Evolutionary conservation across 1,140 invertebrate genomes (phyloP).

Genomic region (Pachyrhynchus sulphureomaculatus): DNA sequence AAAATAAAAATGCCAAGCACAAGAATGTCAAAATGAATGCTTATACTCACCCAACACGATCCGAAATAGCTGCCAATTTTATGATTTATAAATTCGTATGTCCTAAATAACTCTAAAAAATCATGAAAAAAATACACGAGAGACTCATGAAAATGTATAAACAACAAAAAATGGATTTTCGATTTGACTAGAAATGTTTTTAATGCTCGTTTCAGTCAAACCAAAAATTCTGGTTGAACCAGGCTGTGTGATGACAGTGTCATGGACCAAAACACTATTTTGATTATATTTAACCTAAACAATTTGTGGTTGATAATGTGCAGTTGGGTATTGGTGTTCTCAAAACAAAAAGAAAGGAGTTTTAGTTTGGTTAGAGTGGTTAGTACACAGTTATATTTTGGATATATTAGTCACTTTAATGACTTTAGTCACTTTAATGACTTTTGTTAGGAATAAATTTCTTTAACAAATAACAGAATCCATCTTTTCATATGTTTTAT

Average conservation of each 20-base stretch:
- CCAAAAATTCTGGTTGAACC: constrained; percentile 20
- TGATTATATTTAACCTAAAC: not conserved
- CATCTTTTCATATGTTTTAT: too few relatives aligned
- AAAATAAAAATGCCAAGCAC: constrained; percentile 5
- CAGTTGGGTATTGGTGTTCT: constrained; percentile 4
- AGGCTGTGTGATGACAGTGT: constrained; percentile 23
- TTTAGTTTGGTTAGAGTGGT: not conserved
- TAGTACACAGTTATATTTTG: not conserved
- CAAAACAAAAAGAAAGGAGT: constrained; percentile 5
- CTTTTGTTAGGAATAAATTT: too few relatives aligned
- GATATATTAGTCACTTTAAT: not conserved
- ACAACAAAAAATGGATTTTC: not conserved
- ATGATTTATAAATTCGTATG: not conserved
- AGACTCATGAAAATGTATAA: not conserved
- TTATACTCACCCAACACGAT: not conserved
- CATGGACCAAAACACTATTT: constrained; percentile 18
- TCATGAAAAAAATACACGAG: not conserved
- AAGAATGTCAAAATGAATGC: constrained; percentile 9
- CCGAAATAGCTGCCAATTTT: not conserved
- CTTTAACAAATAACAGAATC: too few relatives aligned
- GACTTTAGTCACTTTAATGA: too few relatives aligned
- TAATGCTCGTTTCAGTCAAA: not conserved
- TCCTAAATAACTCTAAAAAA: not conserved
- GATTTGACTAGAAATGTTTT: too few relatives aligned
- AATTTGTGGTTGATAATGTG: constrained; percentile 1